These are phyloP conservation scores for Lepidurus apus DNA, from an alignment of 1,140 invertebrate species.

Conservation along the genomic window DNA sequence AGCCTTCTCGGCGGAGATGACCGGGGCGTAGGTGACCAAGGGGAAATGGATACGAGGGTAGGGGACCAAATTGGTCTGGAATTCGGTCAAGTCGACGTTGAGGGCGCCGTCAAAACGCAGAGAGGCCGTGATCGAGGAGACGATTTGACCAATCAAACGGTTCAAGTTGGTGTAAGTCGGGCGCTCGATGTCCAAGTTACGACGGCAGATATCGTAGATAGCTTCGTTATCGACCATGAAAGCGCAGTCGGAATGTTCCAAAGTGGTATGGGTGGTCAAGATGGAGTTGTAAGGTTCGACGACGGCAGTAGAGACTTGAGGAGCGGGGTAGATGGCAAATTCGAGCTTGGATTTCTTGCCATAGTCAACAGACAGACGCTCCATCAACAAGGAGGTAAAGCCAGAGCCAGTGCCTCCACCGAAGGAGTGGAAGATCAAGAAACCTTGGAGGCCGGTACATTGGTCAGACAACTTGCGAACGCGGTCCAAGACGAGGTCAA, in stretches of 20 bases:
- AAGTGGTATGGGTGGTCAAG: constrained; percentile 71
- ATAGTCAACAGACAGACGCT: constrained; percentile 79
- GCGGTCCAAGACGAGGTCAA: constrained; percentile 70
- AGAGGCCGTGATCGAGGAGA: constrained; percentile 81
- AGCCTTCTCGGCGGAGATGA: constrained; percentile 79
- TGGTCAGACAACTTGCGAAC: constrained; percentile 76
- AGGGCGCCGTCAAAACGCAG: constrained; percentile 81
- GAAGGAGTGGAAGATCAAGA: constrained; percentile 85
- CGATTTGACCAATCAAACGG: constrained; percentile 75
- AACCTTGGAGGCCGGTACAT: constrained; percentile 72
- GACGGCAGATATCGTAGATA: constrained; percentile 85
- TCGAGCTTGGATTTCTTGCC: constrained; percentile 85
- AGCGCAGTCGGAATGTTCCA: constrained; percentile 74
- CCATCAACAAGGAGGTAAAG: constrained; percentile 81
- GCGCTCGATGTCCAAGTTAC: constrained; percentile 79
- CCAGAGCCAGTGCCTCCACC: constrained; percentile 86
- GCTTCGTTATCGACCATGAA: constrained; percentile 73
- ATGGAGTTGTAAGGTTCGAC: constrained; percentile 86
- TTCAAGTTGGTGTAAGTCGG: constrained; percentile 76
- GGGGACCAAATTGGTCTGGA: constrained; percentile 77
- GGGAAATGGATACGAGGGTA: constrained; percentile 80
- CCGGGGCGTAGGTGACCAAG: constrained; percentile 75
- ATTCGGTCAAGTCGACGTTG: constrained; percentile 83
- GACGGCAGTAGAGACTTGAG: constrained; percentile 71
- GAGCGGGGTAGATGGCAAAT: constrained; percentile 84